Evolutionary conservation across 2,888 invertebrate species (phyloP), one percentile per base, ranked within the genome.

Genomic region (Synergus gifuensis): DNA sequence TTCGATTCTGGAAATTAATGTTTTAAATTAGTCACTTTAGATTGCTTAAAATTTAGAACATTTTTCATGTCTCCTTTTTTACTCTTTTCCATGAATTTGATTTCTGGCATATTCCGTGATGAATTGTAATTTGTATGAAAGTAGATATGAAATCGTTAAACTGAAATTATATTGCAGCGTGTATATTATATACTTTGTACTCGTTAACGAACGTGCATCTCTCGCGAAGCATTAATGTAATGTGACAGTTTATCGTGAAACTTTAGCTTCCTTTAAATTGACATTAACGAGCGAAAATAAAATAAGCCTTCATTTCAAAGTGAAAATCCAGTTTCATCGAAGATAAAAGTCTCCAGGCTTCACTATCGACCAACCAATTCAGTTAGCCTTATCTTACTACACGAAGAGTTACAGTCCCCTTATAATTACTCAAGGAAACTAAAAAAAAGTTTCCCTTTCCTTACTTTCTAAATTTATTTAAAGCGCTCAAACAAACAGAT

Each of bases 291-390:
- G 73, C 11, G 9, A 49, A 73, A 73, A 54, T 73, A 73, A 73
- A 54, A 28, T 73, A 49, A 54, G n/a, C 14, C 49, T 73, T 73
- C 16, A 73, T 54, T 73, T 73, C 49, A 40, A 54, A 73, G n/a
- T 73, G 73, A 73, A 73, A 73, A 54, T 49, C 73, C 73, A 73
- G 73, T 73, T 73, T 69, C 42, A 63, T 66, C 66, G 11, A 66
- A 28, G n/a, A 73, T 54, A 73, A 73, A 28, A 73, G 11, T 73
- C 49, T 54, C n/a, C 49, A n/a, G n/a, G 40, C 66, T 66, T 66
- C 54, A 54, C 49, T 49, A 73, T 46, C 44, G 44, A 67, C 46
- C 46, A 18, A 67, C 28, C 54, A n/a, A 73, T 73, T 49, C 49
- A 73, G 69, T 69, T 49, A 73, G 28, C 54, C 54, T 73, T 73